Evolutionary conservation across 2,113 vertebrate species (phyloP).

Genomic region (Menidia beryllina): DNA sequence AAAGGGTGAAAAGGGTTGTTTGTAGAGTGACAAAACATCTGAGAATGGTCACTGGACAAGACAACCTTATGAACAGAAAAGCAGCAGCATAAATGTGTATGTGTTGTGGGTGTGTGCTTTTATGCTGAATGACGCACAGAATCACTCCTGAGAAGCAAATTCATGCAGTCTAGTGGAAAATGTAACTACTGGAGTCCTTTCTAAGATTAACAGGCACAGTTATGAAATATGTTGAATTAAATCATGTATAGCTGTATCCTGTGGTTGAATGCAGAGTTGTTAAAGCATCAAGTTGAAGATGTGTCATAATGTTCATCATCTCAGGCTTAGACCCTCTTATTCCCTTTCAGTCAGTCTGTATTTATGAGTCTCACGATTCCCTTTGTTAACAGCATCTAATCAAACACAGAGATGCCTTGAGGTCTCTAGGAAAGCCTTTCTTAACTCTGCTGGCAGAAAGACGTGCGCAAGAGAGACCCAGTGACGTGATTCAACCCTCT

Average conservation of each 20-base stretch:
- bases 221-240: conserved; percentile 61
- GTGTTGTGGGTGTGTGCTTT: conserved; percentile 20
- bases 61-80: conserved; percentile 3
- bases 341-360: conserved; percentile 33
- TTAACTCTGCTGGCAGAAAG: conserved; percentile 71
- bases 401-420: conserved; percentile 70
- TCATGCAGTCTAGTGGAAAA: conserved; percentile 21
- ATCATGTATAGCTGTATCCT: conserved; percentile 9
- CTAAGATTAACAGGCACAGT: conserved; percentile 60
- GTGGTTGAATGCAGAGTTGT: conserved; percentile 14
- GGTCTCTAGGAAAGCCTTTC: conserved; percentile 71
- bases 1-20: not conserved
- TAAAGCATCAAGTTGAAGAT: conserved; percentile 12
- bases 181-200: conserved; percentile 32
- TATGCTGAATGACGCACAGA: conserved; percentile 25
- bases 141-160: conserved; percentile 26
- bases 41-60: conserved; percentile 1
- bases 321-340: conserved; percentile 38
- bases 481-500: conserved; percentile 68
- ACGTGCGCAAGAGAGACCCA: conserved; percentile 65
- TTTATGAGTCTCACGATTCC: conserved; percentile 53
- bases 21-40: not conserved
- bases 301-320: conserved; percentile 25
- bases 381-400: conserved; percentile 76
- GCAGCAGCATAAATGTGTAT: conserved; percentile 14